Base-by-base conservation (phyloP, 2,797 vertebrate genomes). In the Galaxias olidus region DNA sequence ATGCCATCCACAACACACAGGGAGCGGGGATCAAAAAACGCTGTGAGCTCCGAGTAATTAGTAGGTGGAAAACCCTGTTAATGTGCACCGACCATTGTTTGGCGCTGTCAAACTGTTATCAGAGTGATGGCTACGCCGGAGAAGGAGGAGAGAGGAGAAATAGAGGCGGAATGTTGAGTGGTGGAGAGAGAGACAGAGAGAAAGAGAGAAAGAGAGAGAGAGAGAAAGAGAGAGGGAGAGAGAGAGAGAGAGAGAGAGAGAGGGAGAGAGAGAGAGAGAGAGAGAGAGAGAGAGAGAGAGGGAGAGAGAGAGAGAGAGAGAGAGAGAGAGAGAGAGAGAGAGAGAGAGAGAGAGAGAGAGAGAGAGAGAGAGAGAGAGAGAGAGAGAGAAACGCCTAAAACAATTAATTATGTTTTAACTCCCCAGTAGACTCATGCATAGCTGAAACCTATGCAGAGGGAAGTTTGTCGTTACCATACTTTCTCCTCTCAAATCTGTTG, bases 1-100 rank as follows among this genome's bases (percentile, higher is more conserved):
- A 84, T 79, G 65, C 73, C 71, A 71, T 82, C 79, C 82, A 78
- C 72, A 84, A 78, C 73, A 75, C 70, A 67, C 80, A n/a, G n/a
- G 71, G 77, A 81, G 75, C 68, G n/a, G 40, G 63, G 84, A 90
- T 89, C 87, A 91, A 90, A 91, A 81, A 49, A 30, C 68, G 68
- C 55, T 8, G 52, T 78, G 67, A 80, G 83, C 78, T 69, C 65
- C 69, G 44, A 63, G 66, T 90, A 90, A 91, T 91, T 90, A 90
- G 82, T 77, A 75, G 78, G 76, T 80, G 77, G 81, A 73, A n/a
- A 71, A 80, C 77, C 77, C 80, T 76, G 74, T 82, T 86, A 86
- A 88, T 80, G 79, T 80, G 75, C 67, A 66, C 75, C 78, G 84
- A 80, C 74, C 78, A 78, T 81, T 85, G 82, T 86, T 69, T 63